Base-by-base conservation (phyloP, 2,797 vertebrate genomes). In the Rhabdomys pumilio region DNA sequence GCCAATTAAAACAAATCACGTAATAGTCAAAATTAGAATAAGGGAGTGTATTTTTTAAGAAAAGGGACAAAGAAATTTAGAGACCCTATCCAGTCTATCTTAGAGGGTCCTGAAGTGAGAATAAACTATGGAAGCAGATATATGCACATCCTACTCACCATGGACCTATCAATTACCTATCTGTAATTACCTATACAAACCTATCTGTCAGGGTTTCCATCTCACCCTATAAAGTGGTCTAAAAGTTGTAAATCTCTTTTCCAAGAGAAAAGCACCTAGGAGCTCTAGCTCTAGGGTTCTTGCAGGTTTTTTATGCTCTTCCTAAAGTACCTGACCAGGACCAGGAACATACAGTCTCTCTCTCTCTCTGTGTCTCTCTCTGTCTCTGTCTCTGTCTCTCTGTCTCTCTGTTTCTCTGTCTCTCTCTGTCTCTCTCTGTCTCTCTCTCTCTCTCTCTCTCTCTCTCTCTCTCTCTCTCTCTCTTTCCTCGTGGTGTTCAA, bases 81-180 rank as follows among this genome's bases (percentile, higher is more conserved):
- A 29, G 24, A 76, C 24, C 9, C 22, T 44, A 3, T 26, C 3
- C 2, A 75, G 41, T 26, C 38, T 24, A 29, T 47, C 24, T 47
- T 29, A 61, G n/a, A 82, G 8, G 13, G 7, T 29, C 53, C 38
- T 61, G 61, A 84, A 65, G 5, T 22, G 17, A 65, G 41, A 34
- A 34, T 34, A 84, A 34, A 20, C 9, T 31, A 67, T 31, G 29
- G 63, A 67, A 67, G 13, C 4, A 31, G 29, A 5, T 34, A 67
- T 67, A 67, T 31, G 63, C 63, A 13, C 29, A 67, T 34, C 4
- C 82, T 2, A 84, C 10, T 31, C 26, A 20, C 17, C 17, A 0
- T 0, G 0, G 17, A 47, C 10, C 61, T 61, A 65, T 38, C 59
- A 50, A 6, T 9, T 61, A n/a, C n/a, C n/a, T n/a, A n/a, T n/a